phyloP scores from a whole-genome alignment of 2,113 vertebrate genomes.

The Megaptera novaeangliae region DNA sequence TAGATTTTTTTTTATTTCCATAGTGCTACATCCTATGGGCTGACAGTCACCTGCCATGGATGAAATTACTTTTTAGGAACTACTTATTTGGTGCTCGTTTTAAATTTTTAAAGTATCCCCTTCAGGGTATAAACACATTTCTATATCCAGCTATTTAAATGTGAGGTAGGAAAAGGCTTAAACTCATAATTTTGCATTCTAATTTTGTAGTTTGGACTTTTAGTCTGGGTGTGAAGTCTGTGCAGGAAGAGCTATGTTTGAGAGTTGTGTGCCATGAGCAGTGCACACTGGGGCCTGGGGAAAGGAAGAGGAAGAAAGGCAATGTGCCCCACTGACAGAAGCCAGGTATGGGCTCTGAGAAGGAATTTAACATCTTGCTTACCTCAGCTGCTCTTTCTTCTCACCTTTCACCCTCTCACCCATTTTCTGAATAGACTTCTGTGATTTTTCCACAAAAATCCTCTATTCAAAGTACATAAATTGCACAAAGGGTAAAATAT shows the following conservation, averaged over 20 bases:
- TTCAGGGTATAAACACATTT: conserved; percentile 18
- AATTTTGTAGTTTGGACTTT: not conserved
- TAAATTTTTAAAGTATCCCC: not conserved
- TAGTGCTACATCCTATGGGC: not conserved
- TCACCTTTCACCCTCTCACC: not conserved
- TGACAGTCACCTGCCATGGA: conserved; percentile 19
- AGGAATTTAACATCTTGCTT: not conserved
- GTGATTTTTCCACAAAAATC: not conserved
- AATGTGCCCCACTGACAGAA: not conserved
- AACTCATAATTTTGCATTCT: conserved; percentile 7
- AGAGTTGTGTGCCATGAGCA: not conserved
- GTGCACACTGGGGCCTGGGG: not conserved
- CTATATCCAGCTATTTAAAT: conserved; percentile 5
- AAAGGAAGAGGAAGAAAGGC: not conserved
- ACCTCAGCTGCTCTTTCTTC: not conserved
- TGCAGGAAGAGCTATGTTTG: not conserved
- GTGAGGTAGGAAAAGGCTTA: not conserved
- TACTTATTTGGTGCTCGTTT: conserved; percentile 10
- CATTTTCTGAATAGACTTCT: not conserved
- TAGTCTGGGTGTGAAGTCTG: not conserved
- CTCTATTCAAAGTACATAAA: not conserved
- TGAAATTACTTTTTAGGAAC: conserved; percentile 63
- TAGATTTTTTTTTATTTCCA: not conserved
- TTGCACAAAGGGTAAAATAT: not conserved
- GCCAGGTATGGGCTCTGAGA: not conserved